Evolutionary conservation across 2,113 vertebrate species (phyloP).

Genomic region (Tretioscincus oriximinensis): DNA sequence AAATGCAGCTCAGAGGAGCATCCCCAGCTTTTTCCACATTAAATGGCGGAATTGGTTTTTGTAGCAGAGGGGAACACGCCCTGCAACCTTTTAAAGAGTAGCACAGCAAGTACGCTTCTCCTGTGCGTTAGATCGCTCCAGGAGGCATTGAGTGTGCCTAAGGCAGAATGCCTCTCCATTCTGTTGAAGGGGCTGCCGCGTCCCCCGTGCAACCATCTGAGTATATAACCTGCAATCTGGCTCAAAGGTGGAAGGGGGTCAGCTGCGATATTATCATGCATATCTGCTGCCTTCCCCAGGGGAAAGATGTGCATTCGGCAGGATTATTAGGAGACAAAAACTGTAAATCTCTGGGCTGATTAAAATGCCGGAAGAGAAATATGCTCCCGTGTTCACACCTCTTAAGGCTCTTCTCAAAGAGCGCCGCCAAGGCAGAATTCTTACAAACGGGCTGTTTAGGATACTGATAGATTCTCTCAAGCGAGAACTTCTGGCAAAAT

Average conservation of each 20-base stretch:
- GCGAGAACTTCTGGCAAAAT: not conserved
- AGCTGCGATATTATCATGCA: constrained; percentile 36
- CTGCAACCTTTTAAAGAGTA: constrained; percentile 32
- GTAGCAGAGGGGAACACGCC: constrained; percentile 24
- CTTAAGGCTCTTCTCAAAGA: not conserved
- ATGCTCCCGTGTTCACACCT: not conserved
- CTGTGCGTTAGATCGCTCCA: constrained; percentile 1
- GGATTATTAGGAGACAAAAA: constrained; percentile 17
- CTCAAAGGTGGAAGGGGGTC: not conserved
- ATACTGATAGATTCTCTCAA: constrained; percentile 2
- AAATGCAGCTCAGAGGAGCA: constrained; percentile 20
- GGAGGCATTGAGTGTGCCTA: constrained; percentile 35
- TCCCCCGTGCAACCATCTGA: constrained; percentile 6
- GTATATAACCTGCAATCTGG: constrained; percentile 11
- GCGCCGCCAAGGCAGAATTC: not conserved
- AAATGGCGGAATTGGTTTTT: constrained; percentile 16
- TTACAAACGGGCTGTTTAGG: not conserved
- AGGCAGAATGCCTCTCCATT: constrained; percentile 31
- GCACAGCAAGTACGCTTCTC: constrained; percentile 26
- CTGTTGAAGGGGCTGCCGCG: constrained; percentile 10
- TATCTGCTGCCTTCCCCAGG: constrained; percentile 20
- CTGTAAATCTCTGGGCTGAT: constrained; percentile 28
- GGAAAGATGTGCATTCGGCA: constrained; percentile 22
- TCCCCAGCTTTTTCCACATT: constrained; percentile 11
- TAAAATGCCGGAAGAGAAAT: constrained; percentile 29